Evolutionary conservation across 2,797 vertebrate genomes (phyloP), one percentile per base, ranked within the genome.

Genomic region (Alectoris magna): DNA sequence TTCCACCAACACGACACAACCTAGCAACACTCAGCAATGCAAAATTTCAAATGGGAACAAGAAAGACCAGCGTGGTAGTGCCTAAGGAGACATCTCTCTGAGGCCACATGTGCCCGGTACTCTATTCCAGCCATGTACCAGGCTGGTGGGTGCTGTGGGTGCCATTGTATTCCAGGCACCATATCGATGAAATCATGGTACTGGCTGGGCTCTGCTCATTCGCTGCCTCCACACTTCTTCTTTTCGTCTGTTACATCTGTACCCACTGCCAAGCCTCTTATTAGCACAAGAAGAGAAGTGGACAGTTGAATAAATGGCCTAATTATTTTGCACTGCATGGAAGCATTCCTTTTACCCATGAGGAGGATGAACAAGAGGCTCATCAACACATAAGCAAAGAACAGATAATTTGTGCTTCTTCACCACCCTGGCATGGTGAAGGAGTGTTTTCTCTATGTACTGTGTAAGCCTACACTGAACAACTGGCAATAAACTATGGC

Each of bases 161-260:
- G 22, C 7, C 46, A 9, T 62, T 78, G 62, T 8, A 31, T 31
- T 72, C 31, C 22, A 27, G 71, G 26, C 1, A 2, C 24, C 41
- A 18, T 0, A 0, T 66, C 27, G 38, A 12, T 48, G 26, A 27
- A 26, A 17, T 5, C 11, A 9, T 15, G 24, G 19, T 75, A 43
- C 31, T 75, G 44, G 9, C 23, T 66, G 31, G 13, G 70, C 29
- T 22, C 64, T 18, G 19, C 13, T 60, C 14, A 53, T 81, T 10
- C 53, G 59, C 55, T 0, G 0, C 13, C 11, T 26, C 13, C n/a
- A 13, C 29, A 36, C 12, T 5, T 6, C 19, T 1, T 11, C 2
- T 31, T n/a, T 9, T 31, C 18, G 41, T 89, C 31, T 93, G 13
- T 56, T 76, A 21, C 1, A 1, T 22, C 62, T 31, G 1, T 48